Base-by-base conservation (phyloP, 1,140 invertebrate genomes). In the Chelonus insularis region DNA sequence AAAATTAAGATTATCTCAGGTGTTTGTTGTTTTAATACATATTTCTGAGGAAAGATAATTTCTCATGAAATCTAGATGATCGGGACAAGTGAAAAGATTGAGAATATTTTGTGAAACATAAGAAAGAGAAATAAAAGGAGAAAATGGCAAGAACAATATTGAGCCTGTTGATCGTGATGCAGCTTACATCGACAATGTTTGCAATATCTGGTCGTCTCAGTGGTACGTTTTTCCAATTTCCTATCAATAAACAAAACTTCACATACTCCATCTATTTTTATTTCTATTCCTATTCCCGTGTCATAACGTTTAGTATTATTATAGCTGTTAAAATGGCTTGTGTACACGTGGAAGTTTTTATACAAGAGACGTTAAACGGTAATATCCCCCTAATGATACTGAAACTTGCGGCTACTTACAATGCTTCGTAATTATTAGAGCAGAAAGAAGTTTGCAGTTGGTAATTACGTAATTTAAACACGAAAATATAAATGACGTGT, bases 121-220 rank as follows among this genome's bases (percentile, higher is more conserved):
- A n/a, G 32, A 47, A 55, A 14, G 29, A 43, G 41, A 56, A 25
- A 57, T 43, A 23, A 29, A 16, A 60, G 12, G 4, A 39, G 18
- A 57, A 39, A 12, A 63, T 58, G 55, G 48, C 29, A 45, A 63
- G 36, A 25, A 52, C 39, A 12, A 23, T 25, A 37, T 23, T 63
- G 48, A 52, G 54, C 43, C n/a, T 57, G 23, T 14, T 62, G 43
- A 51, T 62, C 25, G 34, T 50, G 14, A 20, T 48, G 43, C 12
- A 29, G 45, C 34, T 62, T 47, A 41, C 36, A 4, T 41, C 43
- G 11, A 41, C 37, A 34, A 57, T 37, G 23, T 7, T 39, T 9
- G 41, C 54, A 12, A 51, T 62, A 57, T 45, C 60, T 1, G 60
- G 60, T 39, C 52, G 60, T 39, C 45, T 62, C 7, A 62, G 18